Evolutionary conservation across 2,113 vertebrate genomes (phyloP).

Genomic region (Gymnobelideus leadbeateri): DNA sequence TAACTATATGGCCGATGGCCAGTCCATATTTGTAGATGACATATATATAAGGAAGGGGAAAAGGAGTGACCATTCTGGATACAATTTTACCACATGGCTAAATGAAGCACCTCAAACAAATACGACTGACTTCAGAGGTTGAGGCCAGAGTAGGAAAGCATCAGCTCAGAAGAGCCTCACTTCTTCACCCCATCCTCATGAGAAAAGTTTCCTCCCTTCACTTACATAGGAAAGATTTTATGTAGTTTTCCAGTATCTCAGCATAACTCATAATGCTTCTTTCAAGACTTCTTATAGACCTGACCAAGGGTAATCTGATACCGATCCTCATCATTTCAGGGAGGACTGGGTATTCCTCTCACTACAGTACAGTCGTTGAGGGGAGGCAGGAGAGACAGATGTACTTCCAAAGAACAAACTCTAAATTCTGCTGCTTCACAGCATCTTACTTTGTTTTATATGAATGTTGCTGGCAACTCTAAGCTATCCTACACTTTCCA

Average conservation of each 20-base stretch:
- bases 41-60: background rate
- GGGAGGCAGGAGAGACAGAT: background rate
- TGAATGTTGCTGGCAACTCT: background rate
- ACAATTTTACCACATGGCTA: background rate
- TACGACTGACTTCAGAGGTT: background rate
- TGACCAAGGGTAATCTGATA: background rate
- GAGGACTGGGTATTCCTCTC: background rate
- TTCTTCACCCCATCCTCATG: background rate
- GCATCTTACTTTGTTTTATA: background rate
- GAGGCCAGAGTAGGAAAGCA: background rate
- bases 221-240: background rate
- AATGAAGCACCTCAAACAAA: background rate
- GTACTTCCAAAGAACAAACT: background rate
- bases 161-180: too few species aligned
- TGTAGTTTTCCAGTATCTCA: background rate
- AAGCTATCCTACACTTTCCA: background rate
- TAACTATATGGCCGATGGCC: slow-evolving; percentile 55
- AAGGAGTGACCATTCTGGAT: background rate
- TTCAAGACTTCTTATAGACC: background rate
- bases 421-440: background rate
- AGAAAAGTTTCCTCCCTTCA: background rate
- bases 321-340: background rate
- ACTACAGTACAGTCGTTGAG: background rate
- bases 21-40: background rate
- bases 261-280: background rate